phyloP scores from a whole-genome alignment of 2,113 vertebrate genomes.

The Malurus elegans region DNA sequence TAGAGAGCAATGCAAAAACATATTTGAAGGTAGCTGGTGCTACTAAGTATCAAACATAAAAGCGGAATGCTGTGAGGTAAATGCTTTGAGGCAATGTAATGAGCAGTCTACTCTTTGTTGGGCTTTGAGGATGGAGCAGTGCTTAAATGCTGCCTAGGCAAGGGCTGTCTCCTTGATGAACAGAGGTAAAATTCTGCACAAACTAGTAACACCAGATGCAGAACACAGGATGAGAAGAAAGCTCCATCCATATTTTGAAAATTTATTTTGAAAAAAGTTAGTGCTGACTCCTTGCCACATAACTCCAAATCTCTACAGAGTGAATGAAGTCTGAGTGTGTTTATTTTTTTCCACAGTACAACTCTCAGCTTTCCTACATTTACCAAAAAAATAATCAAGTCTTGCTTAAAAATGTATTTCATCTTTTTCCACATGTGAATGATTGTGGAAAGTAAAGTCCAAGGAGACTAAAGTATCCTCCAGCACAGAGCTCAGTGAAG shows the following conservation, averaged over 20 bases:
- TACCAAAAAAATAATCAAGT: conserved; percentile 16
- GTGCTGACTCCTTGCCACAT: not conserved
- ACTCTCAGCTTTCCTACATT: not conserved
- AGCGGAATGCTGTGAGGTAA: not conserved
- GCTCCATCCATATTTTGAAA: not conserved
- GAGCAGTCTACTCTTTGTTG: not conserved
- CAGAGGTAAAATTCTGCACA: not conserved
- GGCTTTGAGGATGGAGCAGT: not conserved
- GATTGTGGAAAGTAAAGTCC: conserved; percentile 18
- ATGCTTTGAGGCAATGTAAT: conserved; percentile 8
- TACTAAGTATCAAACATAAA: conserved; percentile 19
- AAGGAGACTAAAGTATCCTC: conserved; percentile 15
- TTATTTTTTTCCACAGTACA: not conserved
- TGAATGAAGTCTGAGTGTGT: not conserved
- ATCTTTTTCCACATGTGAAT: conserved; percentile 17
- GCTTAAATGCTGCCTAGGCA: not conserved
- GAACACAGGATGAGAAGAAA: not conserved
- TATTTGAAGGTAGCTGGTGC: not conserved
- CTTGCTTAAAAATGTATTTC: conserved; percentile 44
- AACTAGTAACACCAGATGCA: not conserved
- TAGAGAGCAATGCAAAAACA: conserved; percentile 10
- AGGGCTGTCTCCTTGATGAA: conserved; percentile 6
- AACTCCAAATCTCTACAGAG: not conserved
- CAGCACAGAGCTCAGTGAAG: conserved; percentile 33
- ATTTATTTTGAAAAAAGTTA: not conserved